These are phyloP conservation scores for Nezara viridula DNA, from an alignment of 2,888 invertebrate genomes.

Conservation along the genomic window DNA sequence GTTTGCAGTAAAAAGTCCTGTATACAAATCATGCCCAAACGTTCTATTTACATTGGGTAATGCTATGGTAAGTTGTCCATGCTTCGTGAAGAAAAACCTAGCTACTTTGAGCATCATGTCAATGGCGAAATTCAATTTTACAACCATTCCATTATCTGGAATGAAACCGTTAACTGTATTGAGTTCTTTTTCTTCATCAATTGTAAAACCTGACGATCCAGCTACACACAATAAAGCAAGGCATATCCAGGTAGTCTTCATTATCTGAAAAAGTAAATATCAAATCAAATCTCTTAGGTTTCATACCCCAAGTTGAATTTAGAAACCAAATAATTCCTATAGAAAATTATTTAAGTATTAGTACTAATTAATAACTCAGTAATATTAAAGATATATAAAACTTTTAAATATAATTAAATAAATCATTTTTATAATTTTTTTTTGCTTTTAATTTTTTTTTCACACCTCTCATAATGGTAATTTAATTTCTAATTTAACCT, in stretches of 20 bases:
- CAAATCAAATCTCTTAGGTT: background rate
- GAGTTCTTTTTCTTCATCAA: background rate
- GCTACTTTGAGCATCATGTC: slow-evolving; percentile 60
- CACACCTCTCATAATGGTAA: no score
- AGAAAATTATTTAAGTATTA: no score
- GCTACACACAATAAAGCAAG: background rate
- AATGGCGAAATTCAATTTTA: slow-evolving; percentile 61
- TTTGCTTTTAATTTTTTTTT: no score
- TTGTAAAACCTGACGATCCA: background rate
- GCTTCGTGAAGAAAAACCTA: slow-evolving; percentile 54
- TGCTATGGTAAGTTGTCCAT: slow-evolving; percentile 55
- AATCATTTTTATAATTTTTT: no score
- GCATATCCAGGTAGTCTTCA: background rate
- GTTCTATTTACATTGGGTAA: slow-evolving; percentile 55
- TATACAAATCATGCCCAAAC: slow-evolving; percentile 59
- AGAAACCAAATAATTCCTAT: background rate
- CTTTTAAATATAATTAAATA: no score
- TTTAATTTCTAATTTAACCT: no score
- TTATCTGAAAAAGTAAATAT: background rate
- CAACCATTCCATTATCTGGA: slow-evolving; percentile 19
- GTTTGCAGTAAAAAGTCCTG: slow-evolving; percentile 57
- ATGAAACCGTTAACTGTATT: background rate
- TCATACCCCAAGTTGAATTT: background rate
- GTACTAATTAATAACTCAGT: no score
- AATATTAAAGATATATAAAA: no score